phyloP scores from a whole-genome alignment of 2,888 invertebrate genomes.

The Tillus elongatus region DNA sequence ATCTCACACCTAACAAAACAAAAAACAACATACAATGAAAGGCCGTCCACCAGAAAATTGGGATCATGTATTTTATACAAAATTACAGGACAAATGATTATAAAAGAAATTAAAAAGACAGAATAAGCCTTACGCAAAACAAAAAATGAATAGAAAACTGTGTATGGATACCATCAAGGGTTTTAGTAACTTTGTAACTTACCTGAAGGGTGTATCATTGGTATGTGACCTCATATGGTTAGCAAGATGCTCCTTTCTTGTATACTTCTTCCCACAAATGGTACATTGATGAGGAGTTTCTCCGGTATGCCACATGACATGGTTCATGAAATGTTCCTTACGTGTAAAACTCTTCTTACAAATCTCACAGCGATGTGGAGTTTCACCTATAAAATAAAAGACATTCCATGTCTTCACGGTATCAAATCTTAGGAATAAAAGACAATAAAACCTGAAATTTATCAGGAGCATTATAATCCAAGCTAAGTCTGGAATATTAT shows the following conservation, averaged over 20 bases:
- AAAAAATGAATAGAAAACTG: too few relatives aligned
- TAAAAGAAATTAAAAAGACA: too few relatives aligned
- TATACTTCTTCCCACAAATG: slow-evolving; percentile 81
- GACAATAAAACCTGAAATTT: too few relatives aligned
- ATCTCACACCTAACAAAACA: slow-evolving; percentile 74
- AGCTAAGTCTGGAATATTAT: too few relatives aligned
- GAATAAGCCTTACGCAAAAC: too few relatives aligned
- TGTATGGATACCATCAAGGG: too few relatives aligned
- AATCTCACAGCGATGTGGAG: slow-evolving; percentile 67
- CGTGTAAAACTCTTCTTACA: slow-evolving; percentile 72
- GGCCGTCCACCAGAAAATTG: neutral
- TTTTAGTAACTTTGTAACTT: slow-evolving; percentile 7
- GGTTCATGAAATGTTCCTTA: slow-evolving; percentile 71
- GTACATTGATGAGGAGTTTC: slow-evolving; percentile 83
- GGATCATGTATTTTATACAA: too few relatives aligned
- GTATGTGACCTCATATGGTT: slow-evolving; percentile 84
- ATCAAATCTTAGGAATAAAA: too few relatives aligned
- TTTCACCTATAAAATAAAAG: too few relatives aligned
- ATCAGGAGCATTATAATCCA: too few relatives aligned
- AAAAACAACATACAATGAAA: slow-evolving; percentile 15
- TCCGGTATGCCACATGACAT: slow-evolving; percentile 75
- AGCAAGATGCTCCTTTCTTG: slow-evolving; percentile 78
- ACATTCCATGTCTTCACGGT: too few relatives aligned
- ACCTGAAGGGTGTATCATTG: slow-evolving; percentile 70
- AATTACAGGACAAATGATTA: too few relatives aligned